Evolutionary conservation across 2,797 vertebrate species (phyloP).

Genomic region (Acanthurus leucopareius): DNA sequence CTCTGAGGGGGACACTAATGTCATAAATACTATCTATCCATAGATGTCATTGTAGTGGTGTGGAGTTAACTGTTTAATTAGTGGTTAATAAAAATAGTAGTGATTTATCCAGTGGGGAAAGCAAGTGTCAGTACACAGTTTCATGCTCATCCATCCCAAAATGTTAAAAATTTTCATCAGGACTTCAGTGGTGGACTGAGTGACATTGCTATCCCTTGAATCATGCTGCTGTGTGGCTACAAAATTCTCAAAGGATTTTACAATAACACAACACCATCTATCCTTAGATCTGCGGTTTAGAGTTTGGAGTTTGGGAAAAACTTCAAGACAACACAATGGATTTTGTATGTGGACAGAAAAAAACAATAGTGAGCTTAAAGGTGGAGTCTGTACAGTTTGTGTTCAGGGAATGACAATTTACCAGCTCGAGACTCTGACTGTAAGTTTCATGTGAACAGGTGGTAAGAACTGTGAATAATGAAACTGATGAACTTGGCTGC

Average conservation of each 20-base stretch:
- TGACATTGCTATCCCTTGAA: not conserved
- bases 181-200: not conserved
- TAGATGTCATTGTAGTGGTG: no score
- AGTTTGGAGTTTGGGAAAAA: not conserved
- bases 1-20: not conserved
- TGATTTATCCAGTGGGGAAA: not conserved
- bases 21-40: no score
- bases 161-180: not conserved
- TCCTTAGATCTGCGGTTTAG: not conserved
- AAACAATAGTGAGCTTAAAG: not conserved
- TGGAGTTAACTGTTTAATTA: not conserved
- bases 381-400: not conserved
- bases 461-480: constrained; percentile 4
- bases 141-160: not conserved
- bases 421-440: not conserved
- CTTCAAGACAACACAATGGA: not conserved
- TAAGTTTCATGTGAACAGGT: not conserved
- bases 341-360: not conserved
- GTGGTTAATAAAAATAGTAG: not conserved
- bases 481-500: not conserved
- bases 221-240: not conserved
- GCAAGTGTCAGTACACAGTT: not conserved
- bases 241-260: constrained; percentile 2
- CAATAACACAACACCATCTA: not conserved
- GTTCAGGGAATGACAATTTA: not conserved